phyloP scores from a whole-genome alignment of 2,888 invertebrate species.

The Melipona beecheii region DNA sequence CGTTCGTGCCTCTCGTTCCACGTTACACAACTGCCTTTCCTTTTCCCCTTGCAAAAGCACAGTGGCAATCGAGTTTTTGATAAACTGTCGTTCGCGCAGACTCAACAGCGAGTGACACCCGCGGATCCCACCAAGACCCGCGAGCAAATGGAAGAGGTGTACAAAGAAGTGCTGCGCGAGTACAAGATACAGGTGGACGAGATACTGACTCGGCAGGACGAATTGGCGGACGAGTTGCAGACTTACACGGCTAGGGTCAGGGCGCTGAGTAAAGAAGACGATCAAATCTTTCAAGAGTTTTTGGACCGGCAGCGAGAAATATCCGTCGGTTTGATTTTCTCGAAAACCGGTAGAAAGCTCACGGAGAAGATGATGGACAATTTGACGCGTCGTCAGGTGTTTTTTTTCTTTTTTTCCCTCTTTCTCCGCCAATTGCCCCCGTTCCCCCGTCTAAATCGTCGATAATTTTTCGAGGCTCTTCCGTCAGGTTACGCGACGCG shows the following conservation, averaged over 20 bases:
- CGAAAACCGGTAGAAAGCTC: constrained; percentile 67
- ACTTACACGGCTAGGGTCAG: constrained; percentile 42
- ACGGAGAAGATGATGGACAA: constrained; percentile 65
- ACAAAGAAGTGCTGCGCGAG: constrained; percentile 57
- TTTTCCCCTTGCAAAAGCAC: background rate
- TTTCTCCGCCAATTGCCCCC: background rate
- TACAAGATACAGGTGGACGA: constrained; percentile 69
- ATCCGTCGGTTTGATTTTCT: constrained; percentile 67
- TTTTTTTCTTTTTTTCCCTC: background rate
- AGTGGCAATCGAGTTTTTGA: background rate
- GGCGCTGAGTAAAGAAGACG: constrained; percentile 51
- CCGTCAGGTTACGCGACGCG: constrained; percentile 63
- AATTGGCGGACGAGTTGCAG: constrained; percentile 56
- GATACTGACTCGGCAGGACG: constrained; percentile 44
- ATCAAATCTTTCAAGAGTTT: constrained; percentile 50
- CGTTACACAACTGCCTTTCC: background rate
- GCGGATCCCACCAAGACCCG: constrained; percentile 39
- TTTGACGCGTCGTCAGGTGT: constrained; percentile 71
- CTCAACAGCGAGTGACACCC: constrained; percentile 63
- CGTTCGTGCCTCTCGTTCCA: background rate
- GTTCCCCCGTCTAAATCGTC: background rate
- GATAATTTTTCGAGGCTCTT: constrained; percentile 3
- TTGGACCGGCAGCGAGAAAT: constrained; percentile 60
- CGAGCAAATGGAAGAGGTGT: constrained; percentile 60
- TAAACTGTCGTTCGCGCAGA: constrained; percentile 51